Evolutionary conservation across 2,797 vertebrate genomes (phyloP), one percentile per base, ranked within the genome.

Genomic region (Ataeniobius toweri): DNA sequence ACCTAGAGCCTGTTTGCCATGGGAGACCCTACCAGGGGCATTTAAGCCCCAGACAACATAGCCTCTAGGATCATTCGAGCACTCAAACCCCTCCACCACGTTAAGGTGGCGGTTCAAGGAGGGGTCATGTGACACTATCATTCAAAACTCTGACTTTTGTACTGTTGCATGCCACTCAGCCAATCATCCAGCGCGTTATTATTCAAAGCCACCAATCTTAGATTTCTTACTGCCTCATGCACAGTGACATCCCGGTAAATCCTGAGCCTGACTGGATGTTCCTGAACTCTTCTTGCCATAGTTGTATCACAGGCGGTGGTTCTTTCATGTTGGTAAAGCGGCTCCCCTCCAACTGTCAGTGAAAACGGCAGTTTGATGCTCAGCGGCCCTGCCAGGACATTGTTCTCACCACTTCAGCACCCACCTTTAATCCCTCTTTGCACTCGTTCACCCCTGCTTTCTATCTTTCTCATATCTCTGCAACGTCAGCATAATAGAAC

Each of bases 81-180:
- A n/a, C n/a, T n/a, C n/a, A n/a, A n/a, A n/a, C n/a, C n/a, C n/a
- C n/a, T n/a, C n/a, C n/a, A n/a, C n/a, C n/a, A n/a, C n/a, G n/a
- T n/a, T n/a, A n/a, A n/a, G n/a, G n/a, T n/a, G n/a, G n/a, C n/a
- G n/a, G n/a, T n/a, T n/a, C n/a, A n/a, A n/a, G n/a, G n/a, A n/a
- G n/a, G n/a, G n/a, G n/a, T n/a, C n/a, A 70, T n/a, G 39, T 39
- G 26, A 46, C 73, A 0, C 4, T 53, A 82, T 85, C 71, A 28
- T 76, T 81, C 70, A 81, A 14, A 89, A 75, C 85, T 91, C 88
- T 88, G 90, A 93, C 92, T 87, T 93, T 94, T 93, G 89, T 44
- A 88, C 91, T 73, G 79, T 87, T 56, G 80, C 73, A 50, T 13
- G 48, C 31, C 71, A 73, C 44, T 80, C 50, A 53, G 68, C 77